Percentiles rank a stretch among this genome's conserved stretches.
These are phyloP conservation scores for Empidonax alnorum DNA, from an alignment of 2,113 vertebrate species.

Conservation along the genomic window DNA sequence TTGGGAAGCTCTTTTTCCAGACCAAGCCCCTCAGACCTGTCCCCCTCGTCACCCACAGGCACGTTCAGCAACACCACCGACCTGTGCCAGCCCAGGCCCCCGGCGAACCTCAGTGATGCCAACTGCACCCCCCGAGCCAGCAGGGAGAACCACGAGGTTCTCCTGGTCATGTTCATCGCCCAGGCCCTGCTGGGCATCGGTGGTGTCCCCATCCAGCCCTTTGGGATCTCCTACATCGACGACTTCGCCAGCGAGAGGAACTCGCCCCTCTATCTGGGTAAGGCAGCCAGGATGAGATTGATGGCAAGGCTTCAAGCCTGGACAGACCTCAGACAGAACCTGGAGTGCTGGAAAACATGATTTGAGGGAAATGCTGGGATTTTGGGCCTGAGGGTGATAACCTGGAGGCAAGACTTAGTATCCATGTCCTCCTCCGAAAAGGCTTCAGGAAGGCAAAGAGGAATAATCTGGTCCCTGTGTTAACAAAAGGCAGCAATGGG, in stretches of 20 bases:
- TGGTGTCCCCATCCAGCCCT: conserved; percentile 91
- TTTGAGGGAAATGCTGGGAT: not conserved
- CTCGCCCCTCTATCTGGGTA: conserved; percentile 92
- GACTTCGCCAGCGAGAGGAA: conserved; percentile 89
- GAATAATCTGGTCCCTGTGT: not conserved
- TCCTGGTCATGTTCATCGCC: conserved; percentile 83
- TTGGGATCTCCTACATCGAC: conserved; percentile 96
- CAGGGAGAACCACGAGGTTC: conserved; percentile 63
- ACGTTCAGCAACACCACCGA: conserved; percentile 50
- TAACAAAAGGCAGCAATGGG: not conserved
- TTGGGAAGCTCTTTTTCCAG: not conserved
- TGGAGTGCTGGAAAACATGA: not conserved
- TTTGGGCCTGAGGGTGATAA: not conserved
- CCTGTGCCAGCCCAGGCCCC: conserved; percentile 65
- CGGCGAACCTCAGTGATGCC: not conserved
- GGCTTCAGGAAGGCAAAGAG: not conserved
- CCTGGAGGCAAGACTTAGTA: accelerated
- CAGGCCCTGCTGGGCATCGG: conserved; percentile 90
- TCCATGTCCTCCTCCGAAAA: not conserved
- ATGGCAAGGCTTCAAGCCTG: not conserved
- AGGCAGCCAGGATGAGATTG: not conserved
- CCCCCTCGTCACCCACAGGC: conserved; percentile 33
- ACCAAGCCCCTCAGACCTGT: accelerated
- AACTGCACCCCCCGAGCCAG: conserved; percentile 52
- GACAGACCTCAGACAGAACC: not conserved